Evolutionary conservation across 2,888 invertebrate genomes (phyloP).

Genomic region (Caenorhabditis auriculariae): DNA sequence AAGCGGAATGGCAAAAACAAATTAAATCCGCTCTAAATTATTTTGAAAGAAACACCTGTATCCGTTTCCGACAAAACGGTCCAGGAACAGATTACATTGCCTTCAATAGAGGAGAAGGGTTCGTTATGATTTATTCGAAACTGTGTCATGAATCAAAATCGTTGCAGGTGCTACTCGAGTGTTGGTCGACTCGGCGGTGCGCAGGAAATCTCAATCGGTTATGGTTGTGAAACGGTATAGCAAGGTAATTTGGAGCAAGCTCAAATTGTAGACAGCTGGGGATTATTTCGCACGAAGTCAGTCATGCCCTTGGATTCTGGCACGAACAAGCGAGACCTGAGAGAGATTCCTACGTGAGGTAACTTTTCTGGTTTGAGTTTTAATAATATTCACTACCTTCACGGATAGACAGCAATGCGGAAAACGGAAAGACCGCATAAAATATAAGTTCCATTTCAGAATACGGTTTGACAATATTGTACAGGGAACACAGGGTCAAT

Average conservation of each 20-base stretch:
- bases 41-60: conserved; percentile 52
- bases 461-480: conserved; percentile 33
- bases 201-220: conserved; percentile 46
- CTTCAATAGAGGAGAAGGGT: conserved; percentile 41
- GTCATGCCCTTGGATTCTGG: conserved; percentile 49
- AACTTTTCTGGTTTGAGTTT: background rate
- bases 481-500: conserved; percentile 32
- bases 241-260: too few species aligned
- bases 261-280: conserved; percentile 25
- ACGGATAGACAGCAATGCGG: background rate
- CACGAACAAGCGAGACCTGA: conserved; percentile 52
- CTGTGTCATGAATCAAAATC: background rate
- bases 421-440: background rate
- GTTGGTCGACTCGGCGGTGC: conserved; percentile 47
- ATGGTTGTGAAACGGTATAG: conserved; percentile 43
- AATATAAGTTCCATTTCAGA: conserved; percentile 13
- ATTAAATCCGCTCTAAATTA: conserved; percentile 44
- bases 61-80: conserved; percentile 45
- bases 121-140: background rate
- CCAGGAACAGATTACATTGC: conserved; percentile 29
- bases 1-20: conserved; percentile 37
- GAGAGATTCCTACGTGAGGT: conserved; percentile 45
- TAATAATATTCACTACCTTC: background rate
- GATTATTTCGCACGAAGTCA: conserved; percentile 48
- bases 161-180: conserved; percentile 42